Evolutionary conservation across 2,888 invertebrate genomes (phyloP).

Genomic region (Peribatodes rhomboidaria): DNA sequence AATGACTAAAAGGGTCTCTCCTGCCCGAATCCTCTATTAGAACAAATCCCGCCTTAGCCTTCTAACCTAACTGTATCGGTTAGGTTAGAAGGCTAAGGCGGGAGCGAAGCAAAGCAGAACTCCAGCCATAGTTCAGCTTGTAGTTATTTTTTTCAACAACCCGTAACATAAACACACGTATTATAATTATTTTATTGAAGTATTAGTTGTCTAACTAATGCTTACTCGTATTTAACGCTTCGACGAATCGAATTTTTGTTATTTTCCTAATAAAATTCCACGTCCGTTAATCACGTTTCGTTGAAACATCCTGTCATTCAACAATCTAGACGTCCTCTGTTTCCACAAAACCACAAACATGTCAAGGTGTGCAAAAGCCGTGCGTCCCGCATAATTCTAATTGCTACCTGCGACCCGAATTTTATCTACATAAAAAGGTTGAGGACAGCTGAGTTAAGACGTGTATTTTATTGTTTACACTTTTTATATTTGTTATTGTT

Average conservation of each 20-base stretch:
- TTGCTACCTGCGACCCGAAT: constrained; percentile 1
- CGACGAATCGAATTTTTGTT: not conserved
- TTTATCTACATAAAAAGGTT: constrained; percentile 3
- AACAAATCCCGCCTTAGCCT: too few relatives aligned
- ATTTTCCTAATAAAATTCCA: not conserved
- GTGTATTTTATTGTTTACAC: constrained; percentile 8
- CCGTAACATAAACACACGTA: too few relatives aligned
- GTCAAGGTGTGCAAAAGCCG: constrained; percentile 2
- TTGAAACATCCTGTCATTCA: not conserved
- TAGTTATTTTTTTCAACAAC: too few relatives aligned
- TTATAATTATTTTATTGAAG: too few relatives aligned
- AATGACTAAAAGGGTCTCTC: too few relatives aligned
- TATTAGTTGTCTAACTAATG: too few relatives aligned
- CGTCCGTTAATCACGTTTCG: not conserved
- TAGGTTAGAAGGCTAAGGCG: too few relatives aligned
- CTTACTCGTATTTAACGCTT: not conserved
- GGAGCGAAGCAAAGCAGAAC: too few relatives aligned
- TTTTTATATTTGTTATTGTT: constrained; percentile 7
- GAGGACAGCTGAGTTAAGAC: constrained; percentile 1
- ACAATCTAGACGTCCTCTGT: not conserved
- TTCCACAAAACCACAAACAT: constrained; percentile 3
- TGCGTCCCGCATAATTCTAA: not conserved
- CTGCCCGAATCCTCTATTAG: too few relatives aligned
- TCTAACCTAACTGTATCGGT: too few relatives aligned
- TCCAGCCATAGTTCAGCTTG: too few relatives aligned